Evolutionary conservation across 2,797 vertebrate genomes (phyloP), one percentile per base, ranked within the genome.

Genomic region (Sebastes steindachneri): DNA sequence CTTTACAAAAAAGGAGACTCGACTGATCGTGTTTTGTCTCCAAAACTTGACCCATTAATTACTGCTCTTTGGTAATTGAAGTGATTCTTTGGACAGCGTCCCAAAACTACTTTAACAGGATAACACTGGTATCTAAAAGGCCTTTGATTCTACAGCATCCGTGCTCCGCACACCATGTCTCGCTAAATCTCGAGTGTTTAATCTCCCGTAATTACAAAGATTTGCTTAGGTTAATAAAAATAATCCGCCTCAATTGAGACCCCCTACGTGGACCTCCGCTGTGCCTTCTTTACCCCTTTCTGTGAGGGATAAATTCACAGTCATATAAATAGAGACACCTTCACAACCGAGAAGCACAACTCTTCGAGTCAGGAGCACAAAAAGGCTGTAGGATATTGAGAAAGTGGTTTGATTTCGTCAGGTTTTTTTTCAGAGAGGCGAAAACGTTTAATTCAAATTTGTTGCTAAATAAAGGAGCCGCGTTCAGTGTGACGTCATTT

Each of bases 121-220:
- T 94, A 91, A 90, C 78, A 81, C 64, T 45, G 70, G 82, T 51
- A 84, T 83, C 75, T 91, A 78, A 88, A 89, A 92, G 91, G 83
- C 81, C 80, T 90, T 89, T 88, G 79, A 92, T 85, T 88, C 79
- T 68, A 68, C 79, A 85, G 73, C 87, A 91, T 85, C 80, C 90
- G 87, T 82, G 86, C 83, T 80, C 64, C 76, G 76, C 89, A 87
- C 91, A 89, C 93, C 90, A 84, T 37, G 89, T 87, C 86, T 86
- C 85, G 76, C 87, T 94, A 93, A 96, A 95, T 94, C 95, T 94
- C 82, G 82, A 93, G 91, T 89, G 93, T 92, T 92, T 95, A 95
- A 95, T 96, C 95, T 95, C 93, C 83, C 77, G 84, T 95, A 95
- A 96, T 96, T 95, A 95, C 95, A 93, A 91, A 95, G 94, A 95